Conservation (phyloP, 2,888 invertebrate species). For the Eupsilia transversa region DNA sequence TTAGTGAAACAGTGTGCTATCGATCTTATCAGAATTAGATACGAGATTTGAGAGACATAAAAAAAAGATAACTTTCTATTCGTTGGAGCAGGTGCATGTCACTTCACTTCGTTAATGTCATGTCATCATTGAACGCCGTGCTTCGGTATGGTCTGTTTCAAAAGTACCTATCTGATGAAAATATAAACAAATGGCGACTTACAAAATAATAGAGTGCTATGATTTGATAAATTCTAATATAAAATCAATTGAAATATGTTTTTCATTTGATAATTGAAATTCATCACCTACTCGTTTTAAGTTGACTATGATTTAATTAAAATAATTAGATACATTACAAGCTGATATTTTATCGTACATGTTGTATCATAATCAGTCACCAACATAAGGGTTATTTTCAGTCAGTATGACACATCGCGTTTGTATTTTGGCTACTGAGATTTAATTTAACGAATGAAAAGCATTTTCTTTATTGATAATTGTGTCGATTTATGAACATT, state of each 20-base stretch:
- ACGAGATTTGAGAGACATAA: background rate
- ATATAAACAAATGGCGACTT: too few species aligned
- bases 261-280: too few species aligned
- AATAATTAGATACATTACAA: background rate
- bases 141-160: too few species aligned
- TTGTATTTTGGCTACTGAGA: background rate
- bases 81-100: background rate
- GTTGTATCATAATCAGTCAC: background rate
- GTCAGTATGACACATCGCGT: background rate
- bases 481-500: background rate
- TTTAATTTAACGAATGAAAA: background rate
- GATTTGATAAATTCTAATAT: too few species aligned
- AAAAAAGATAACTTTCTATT: background rate
- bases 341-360: background rate
- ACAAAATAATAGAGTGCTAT: too few species aligned
- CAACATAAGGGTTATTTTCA: background rate
- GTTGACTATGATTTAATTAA: background rate
- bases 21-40: conserved; percentile 5
- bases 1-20: background rate
- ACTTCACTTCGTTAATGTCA: background rate
- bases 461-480: background rate
- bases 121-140: too few species aligned
- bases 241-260: too few species aligned
- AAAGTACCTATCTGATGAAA: too few species aligned
- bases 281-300: too few species aligned